Evolutionary conservation across 2,113 vertebrate genomes (phyloP), one percentile per base, ranked within the genome.

Genomic region (Tretioscincus oriximinensis): DNA sequence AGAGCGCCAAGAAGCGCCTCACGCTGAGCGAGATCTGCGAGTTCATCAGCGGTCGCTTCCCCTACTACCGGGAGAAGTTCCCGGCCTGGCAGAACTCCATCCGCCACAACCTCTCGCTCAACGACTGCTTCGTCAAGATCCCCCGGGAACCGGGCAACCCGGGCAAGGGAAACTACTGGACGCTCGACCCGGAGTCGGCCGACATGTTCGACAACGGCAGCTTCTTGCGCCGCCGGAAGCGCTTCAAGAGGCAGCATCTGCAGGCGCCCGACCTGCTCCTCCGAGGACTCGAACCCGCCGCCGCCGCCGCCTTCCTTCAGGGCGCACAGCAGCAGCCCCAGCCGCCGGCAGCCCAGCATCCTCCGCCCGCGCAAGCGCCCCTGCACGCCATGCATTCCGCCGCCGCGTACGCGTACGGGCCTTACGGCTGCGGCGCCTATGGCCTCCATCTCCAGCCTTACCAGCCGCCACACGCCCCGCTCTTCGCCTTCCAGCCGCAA

Each of bases 11-110:
- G 84, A 98, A 98, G 94, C 91, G 97, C 63, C 97, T 98, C 76
- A 98, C 97, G 63, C 97, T 98, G 75, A 98, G 97, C 93, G 97
- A 98, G 94, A 98, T 98, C 94, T 98, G 97, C 85, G 97, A 98
- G 93, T 98, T 98, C 88, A 98, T 98, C 94, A 98, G 97, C 93
- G 97, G 94, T 89, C 96, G 97, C 92, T 98, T 98, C 93, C 97
- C 97, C 1, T 98, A 98, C 92, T 98, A 98, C 93, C 92, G 97
- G 82, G 97, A 98, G 93, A 98, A 98, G 92, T 98, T 98, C 92
- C 97, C 97, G 0, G 97, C 97, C 54, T 98, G 97, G 97, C 97
- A 98, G 88, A 98, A 98, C 94, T 97, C 97, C 64, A 98, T 98
- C 81, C 95, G 97, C 54, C 97, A 98, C 96, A 98, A 98, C 60